Conservation (phyloP, 2,797 vertebrate species). For the Sarcoramphus papa region DNA sequence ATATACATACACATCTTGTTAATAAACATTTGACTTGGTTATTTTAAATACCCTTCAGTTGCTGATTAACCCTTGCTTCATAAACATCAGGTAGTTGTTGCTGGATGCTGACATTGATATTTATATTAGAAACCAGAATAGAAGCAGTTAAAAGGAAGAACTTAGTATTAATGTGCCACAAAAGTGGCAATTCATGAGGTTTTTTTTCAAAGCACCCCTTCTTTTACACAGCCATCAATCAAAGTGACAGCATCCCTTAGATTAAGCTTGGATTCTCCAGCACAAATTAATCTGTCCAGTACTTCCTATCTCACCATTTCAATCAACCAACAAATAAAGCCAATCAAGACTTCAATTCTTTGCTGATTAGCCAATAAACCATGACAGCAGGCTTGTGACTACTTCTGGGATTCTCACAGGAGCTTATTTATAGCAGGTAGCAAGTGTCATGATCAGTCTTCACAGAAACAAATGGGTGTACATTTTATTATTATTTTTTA, state of each 20-base stretch:
- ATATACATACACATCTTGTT: not conserved
- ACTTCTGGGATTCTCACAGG: slow-evolving; percentile 26
- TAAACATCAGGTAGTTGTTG: not conserved
- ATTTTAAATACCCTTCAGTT: not conserved
- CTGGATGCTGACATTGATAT: not conserved
- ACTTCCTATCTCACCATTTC: slow-evolving; percentile 85
- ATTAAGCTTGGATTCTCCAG: slow-evolving; percentile 84
- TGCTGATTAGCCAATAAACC: slow-evolving; percentile 83
- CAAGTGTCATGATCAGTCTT: not conserved
- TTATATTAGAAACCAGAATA: slow-evolving; percentile 10
- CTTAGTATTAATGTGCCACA: slow-evolving; percentile 2
- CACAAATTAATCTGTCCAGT: slow-evolving; percentile 86
- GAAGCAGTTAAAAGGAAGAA: slow-evolving; percentile 38
- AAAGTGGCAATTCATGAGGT: not conserved
- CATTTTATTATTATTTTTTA: slow-evolving; percentile 10
- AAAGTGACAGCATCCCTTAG: slow-evolving; percentile 81
- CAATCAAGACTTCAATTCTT: slow-evolving; percentile 92
- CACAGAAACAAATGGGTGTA: not conserved
- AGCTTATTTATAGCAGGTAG: slow-evolving; percentile 38
- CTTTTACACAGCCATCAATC: slow-evolving; percentile 84
- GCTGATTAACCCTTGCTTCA: not conserved
- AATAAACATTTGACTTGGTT: not conserved
- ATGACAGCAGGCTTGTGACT: slow-evolving; percentile 50
- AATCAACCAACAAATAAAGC: slow-evolving; percentile 90
- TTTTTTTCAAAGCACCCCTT: slow-evolving; percentile 36